Evolutionary conservation across 2,888 invertebrate species (phyloP).

Genomic region (Sepiola atlantica): DNA sequence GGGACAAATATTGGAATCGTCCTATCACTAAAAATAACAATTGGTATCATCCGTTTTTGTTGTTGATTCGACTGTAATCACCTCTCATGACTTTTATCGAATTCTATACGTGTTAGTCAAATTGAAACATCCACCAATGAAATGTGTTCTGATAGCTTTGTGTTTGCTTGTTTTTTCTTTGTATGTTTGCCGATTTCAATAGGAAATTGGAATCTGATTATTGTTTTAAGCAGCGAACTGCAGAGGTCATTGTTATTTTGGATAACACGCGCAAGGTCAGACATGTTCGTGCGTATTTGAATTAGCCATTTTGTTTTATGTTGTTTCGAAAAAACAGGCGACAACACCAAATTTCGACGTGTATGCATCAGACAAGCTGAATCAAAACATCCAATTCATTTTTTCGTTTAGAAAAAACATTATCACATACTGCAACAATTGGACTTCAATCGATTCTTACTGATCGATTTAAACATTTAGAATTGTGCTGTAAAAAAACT

Average conservation of each 20-base stretch:
- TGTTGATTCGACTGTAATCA: not conserved
- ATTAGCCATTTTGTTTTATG: not conserved
- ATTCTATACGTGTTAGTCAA: not conserved
- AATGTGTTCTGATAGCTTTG: not conserved
- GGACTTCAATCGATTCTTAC: too few species aligned
- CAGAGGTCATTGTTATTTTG: not conserved
- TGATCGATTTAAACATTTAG: too few species aligned
- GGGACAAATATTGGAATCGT: too few species aligned
- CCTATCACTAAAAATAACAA: too few species aligned
- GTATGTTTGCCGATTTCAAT: not conserved
- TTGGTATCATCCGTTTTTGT: too few species aligned
- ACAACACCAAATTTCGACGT: not conserved
- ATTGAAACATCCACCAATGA: not conserved
- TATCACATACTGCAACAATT: too few species aligned
- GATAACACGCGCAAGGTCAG: not conserved
- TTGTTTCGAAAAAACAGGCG: not conserved
- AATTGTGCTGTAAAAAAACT: too few species aligned
- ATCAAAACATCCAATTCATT: too few species aligned
- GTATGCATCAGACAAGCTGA: not conserved
- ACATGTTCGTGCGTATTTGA: not conserved
- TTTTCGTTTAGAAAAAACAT: too few species aligned
- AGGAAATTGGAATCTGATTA: not conserved
- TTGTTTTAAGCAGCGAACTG: not conserved
- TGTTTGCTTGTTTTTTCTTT: not conserved
- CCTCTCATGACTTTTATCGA: not conserved